Conservation (phyloP, 2,113 vertebrate species). For the Saimiri boliviensis region DNA sequence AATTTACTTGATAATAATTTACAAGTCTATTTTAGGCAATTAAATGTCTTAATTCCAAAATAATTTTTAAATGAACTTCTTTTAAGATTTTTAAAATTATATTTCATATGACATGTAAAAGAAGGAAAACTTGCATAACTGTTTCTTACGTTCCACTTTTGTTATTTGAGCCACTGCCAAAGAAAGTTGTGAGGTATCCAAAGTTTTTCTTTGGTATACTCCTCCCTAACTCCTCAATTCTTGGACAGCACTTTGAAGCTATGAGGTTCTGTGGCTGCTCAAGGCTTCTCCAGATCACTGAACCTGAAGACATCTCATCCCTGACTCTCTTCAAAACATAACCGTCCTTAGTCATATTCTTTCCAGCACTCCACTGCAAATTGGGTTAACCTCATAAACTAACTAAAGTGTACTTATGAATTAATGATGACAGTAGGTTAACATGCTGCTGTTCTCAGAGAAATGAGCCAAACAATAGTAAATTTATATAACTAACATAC, state of each 20-base stretch:
- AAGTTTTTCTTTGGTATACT: background rate
- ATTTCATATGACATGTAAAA: background rate
- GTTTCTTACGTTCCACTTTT: background rate
- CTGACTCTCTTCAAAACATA: background rate
- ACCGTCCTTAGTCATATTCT: background rate
- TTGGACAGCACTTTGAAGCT: background rate
- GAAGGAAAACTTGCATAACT: background rate
- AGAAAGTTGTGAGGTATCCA: background rate
- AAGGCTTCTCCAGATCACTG: background rate
- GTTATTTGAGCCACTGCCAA: background rate
- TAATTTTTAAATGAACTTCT: background rate
- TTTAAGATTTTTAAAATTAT: background rate
- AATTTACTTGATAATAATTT: background rate
- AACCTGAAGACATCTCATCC: background rate
- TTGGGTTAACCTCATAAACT: constrained; percentile 15
- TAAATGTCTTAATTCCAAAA: background rate
- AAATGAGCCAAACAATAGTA: background rate
- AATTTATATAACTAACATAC: constrained; percentile 2
- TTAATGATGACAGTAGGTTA: background rate
- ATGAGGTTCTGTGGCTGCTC: background rate
- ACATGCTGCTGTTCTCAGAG: background rate
- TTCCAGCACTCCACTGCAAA: background rate
- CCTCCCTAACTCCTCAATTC: background rate
- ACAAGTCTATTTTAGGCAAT: background rate
- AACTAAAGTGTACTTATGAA: background rate